Base-by-base conservation (phyloP, 2,888 invertebrate species). In the Phyllotreta cruciferae region DNA sequence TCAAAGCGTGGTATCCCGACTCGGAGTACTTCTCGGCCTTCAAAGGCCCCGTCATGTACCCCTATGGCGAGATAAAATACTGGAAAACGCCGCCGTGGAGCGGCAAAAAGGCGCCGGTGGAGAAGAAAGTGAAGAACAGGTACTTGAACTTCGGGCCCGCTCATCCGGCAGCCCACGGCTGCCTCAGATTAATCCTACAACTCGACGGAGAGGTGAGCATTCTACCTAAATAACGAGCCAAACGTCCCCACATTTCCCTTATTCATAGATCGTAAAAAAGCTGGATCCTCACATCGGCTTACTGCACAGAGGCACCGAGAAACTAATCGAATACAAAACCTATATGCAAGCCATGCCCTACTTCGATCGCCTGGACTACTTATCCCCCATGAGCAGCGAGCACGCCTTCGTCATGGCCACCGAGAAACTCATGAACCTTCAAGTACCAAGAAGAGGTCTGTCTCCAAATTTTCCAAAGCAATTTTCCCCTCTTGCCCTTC, bases 141-240 rank as follows among this genome's bases (percentile, higher is more conserved):
- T 45, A 71, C 0, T 54, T 74, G 44, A 96, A 96, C 79, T 94
- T 94, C 79, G 95, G 95, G 0, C 95, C 95, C 0, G 90, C 91
- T 70, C 95, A 95, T 83, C 95, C 95, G 1, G 93, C 95, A 2
- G 95, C 95, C 42, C 95, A 96, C 77, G 95, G 95, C 6, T 94
- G 94, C 39, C 82, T 95, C 24, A 85, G 94, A 54, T 82, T 95
- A 53, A 88, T 96, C 6, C 79, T 93, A 14, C 88, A 92, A 74
- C 79, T 96, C 52, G 92, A 94, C 67, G 94, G 93, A 45, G 94
- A 96, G 80, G 86, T 87, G 65, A 45, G 24, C 10, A 56, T 37
- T 24, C 24, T 24, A n/a, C n/a, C n/a, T n/a, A n/a, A n/a, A n/a
- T n/a, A n/a, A n/a, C n/a, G n/a, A n/a, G n/a, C n/a, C n/a, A n/a